Conservation (phyloP, 2,888 invertebrate genomes). For the Empis livida region DNA sequence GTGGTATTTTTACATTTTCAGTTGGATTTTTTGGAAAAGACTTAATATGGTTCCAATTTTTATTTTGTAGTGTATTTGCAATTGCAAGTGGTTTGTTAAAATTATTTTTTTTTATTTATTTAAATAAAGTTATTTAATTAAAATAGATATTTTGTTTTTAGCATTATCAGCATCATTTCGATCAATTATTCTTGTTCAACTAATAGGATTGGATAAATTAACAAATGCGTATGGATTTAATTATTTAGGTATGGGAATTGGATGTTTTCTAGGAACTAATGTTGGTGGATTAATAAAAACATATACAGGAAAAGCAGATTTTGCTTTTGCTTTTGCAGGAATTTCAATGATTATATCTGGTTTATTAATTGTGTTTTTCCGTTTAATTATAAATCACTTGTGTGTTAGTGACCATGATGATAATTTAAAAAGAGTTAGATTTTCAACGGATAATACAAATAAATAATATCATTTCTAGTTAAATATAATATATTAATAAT, state of each 20-base stretch:
- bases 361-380: slow-evolving; percentile 9
- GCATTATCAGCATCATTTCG: slow-evolving; percentile 64
- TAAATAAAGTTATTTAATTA: not conserved
- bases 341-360: slow-evolving; percentile 21
- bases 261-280: slow-evolving; percentile 49
- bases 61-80: slow-evolving; percentile 4
- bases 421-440: too few relatives aligned
- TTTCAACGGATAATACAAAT: too few relatives aligned
- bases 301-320: slow-evolving; percentile 13
- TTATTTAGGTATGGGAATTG: slow-evolving; percentile 61
- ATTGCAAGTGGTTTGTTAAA: slow-evolving; percentile 1
- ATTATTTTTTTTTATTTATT: not conserved
- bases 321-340: slow-evolving; percentile 24
- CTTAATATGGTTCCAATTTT: slow-evolving; percentile 1
- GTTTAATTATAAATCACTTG: too few relatives aligned
- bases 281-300: slow-evolving; percentile 27
- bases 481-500: too few relatives aligned
- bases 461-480: too few relatives aligned
- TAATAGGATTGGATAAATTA: slow-evolving; percentile 59
- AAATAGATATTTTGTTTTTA: slow-evolving; percentile 30
- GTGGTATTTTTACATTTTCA: slow-evolving; percentile 41
- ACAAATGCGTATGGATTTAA: slow-evolving; percentile 69
- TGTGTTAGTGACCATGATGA: too few relatives aligned
- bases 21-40: slow-evolving; percentile 41
- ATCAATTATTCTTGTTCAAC: slow-evolving; percentile 62